Evolutionary conservation across 2,797 vertebrate species (phyloP).

Genomic region (Ispidina lecontei): DNA sequence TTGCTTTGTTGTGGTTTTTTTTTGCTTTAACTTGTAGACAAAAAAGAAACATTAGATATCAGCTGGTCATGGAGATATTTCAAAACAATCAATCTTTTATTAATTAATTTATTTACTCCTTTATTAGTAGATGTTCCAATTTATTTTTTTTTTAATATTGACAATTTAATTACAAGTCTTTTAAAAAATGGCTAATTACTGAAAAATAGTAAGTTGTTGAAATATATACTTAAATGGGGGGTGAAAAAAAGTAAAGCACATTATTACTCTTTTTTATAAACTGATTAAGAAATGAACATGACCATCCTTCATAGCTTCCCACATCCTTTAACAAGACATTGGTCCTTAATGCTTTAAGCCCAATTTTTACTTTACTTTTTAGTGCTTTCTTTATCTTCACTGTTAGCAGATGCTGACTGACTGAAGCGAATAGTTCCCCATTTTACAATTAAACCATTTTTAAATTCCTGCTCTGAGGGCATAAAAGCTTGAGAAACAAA

Average conservation of each 20-base stretch:
- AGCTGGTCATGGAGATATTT: not conserved
- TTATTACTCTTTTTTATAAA: not conserved
- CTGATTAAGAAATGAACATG: not conserved
- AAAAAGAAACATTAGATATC: not conserved
- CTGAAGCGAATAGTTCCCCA: slow-evolving; percentile 43
- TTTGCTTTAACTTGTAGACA: not conserved
- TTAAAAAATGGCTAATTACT: not conserved
- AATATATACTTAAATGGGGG: not conserved
- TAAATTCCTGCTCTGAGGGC: slow-evolving; percentile 51
- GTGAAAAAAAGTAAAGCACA: not conserved
- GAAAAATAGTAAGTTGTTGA: not conserved
- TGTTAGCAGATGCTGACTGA: slow-evolving; percentile 57
- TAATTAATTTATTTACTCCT: not conserved
- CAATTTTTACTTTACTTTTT: not conserved
- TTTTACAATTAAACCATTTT: slow-evolving; percentile 74
- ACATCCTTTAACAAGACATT: not conserved
- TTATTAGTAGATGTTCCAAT: not conserved
- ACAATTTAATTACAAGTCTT: not conserved
- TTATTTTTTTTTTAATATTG: not conserved
- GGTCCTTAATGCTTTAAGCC: not conserved
- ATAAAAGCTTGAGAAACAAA: slow-evolving; percentile 64
- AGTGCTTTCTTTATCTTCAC: slow-evolving; percentile 14
- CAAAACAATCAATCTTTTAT: not conserved
- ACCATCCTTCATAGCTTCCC: not conserved
- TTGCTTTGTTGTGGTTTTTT: not conserved